Evolutionary conservation across 2,888 invertebrate species (phyloP).

Genomic region (Epistrophella euchroma): DNA sequence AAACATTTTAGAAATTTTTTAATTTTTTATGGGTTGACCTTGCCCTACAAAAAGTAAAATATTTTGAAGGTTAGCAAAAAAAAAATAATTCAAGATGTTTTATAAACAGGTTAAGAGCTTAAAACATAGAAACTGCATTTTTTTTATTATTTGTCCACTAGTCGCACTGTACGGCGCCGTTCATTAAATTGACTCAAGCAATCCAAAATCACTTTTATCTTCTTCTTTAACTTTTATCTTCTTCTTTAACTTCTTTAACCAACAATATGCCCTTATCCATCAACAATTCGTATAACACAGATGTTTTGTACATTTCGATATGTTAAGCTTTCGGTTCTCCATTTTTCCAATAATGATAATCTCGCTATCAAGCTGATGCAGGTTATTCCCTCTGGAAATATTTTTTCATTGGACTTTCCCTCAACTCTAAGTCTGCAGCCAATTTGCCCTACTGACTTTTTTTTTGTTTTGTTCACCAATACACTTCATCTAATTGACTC

Average conservation of each 20-base stretch:
- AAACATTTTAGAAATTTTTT: too few species aligned
- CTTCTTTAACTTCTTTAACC: not conserved
- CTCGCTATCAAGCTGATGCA: not conserved
- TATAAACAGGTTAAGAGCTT: too few species aligned
- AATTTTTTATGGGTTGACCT: too few species aligned
- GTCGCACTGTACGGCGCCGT: too few species aligned
- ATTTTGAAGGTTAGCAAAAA: too few species aligned
- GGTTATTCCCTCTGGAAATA: slow-evolving; percentile 10
- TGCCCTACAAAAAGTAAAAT: too few species aligned
- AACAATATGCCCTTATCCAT: not conserved
- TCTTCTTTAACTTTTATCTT: too few species aligned
- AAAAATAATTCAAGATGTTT: too few species aligned
- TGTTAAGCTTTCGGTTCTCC: not conserved
- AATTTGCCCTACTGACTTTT: slow-evolving; percentile 43
- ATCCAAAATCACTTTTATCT: too few species aligned
- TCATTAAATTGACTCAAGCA: too few species aligned
- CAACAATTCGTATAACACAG: not conserved
- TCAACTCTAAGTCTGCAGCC: not conserved
- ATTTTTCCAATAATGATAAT: not conserved
- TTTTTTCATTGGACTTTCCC: slow-evolving; percentile 2
- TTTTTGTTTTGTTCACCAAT: slow-evolving; percentile 38
- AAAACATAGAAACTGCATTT: too few species aligned
- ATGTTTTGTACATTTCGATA: not conserved
- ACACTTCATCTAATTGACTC: slow-evolving; percentile 68
- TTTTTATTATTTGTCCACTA: too few species aligned